Percentiles rank a stretch among this genome's conserved stretches.
These are phyloP conservation scores for Drosophila neotestacea DNA, from an alignment of 2,888 invertebrate genomes.

Conservation along the genomic window DNA sequence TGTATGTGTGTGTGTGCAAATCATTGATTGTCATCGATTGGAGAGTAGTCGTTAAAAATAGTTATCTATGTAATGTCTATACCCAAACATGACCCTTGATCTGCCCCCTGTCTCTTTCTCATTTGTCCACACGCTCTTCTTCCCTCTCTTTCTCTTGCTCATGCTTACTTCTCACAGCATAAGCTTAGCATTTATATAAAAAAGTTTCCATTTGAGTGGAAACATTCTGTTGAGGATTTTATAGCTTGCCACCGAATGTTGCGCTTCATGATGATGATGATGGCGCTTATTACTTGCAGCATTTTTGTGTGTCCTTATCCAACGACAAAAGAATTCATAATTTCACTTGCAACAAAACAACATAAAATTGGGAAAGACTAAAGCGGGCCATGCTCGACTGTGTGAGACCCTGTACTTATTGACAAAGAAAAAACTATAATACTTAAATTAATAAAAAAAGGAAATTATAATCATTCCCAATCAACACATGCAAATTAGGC, in stretches of 20 bases:
- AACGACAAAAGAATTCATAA: conserved; percentile 53
- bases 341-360: conserved; percentile 41
- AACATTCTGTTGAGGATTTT: conserved; percentile 32
- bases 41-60: conserved; percentile 37
- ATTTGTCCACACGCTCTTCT: no score
- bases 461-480: no score
- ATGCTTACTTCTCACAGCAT: not conserved
- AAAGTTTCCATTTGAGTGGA: conserved; percentile 16
- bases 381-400: no score
- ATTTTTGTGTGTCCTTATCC: conserved; percentile 34
- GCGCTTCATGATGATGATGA: conserved; percentile 28
- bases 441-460: no score
- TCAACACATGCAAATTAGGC: no score
- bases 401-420: no score
- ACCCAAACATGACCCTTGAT: conserved; percentile 9
- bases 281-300: conserved; percentile 61
- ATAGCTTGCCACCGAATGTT: conserved; percentile 32
- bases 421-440: no score
- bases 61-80: conserved; percentile 12
- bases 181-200: conserved; percentile 27
- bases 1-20: conserved; percentile 22
- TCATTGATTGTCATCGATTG: conserved; percentile 48
- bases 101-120: not conserved
- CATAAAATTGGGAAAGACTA: no score
- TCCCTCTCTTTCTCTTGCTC: no score